phyloP scores from a whole-genome alignment of 2,797 vertebrate genomes.

The Sebastes oblongus region DNA sequence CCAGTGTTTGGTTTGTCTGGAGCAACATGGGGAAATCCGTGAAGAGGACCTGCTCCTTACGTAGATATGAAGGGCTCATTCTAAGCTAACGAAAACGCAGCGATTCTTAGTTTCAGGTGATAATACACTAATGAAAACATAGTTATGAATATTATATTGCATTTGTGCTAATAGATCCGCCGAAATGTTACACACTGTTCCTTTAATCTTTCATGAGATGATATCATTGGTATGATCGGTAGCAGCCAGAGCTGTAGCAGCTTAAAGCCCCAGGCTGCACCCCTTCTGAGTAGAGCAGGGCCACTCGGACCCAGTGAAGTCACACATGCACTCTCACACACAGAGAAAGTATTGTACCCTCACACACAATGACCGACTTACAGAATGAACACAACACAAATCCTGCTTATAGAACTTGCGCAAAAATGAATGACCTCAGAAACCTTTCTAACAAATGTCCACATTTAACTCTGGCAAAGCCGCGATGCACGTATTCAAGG shows the following conservation, averaged over 20 bases:
- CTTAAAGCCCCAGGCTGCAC: not conserved
- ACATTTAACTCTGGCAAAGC: constrained; percentile 43
- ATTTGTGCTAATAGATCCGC: too few species aligned
- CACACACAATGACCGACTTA: constrained; percentile 30
- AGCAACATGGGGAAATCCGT: too few species aligned
- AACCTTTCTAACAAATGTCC: constrained; percentile 14
- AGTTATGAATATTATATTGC: too few species aligned
- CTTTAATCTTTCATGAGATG: constrained; percentile 12
- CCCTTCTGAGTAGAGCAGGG: not conserved
- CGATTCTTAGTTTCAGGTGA: too few species aligned
- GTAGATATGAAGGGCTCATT: too few species aligned
- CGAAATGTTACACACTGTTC: too few species aligned
- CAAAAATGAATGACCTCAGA: constrained; percentile 30
- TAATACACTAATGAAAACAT: too few species aligned
- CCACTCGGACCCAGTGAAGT: constrained; percentile 7
- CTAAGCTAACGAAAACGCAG: too few species aligned
- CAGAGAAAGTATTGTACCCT: constrained; percentile 28
- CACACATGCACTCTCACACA: constrained; percentile 10
- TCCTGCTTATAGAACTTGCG: constrained; percentile 24
- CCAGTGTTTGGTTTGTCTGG: too few species aligned
- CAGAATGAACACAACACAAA: constrained; percentile 27
- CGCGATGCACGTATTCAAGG: not conserved
- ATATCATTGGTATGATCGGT: constrained; percentile 26
- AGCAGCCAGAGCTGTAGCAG: not conserved
- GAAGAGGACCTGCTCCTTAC: too few species aligned